A percentile compares a stretch with the other conserved stretches of the same genome.
phyloP scores from a whole-genome alignment of 2,113 vertebrate genomes.

The Oryzias celebensis region DNA sequence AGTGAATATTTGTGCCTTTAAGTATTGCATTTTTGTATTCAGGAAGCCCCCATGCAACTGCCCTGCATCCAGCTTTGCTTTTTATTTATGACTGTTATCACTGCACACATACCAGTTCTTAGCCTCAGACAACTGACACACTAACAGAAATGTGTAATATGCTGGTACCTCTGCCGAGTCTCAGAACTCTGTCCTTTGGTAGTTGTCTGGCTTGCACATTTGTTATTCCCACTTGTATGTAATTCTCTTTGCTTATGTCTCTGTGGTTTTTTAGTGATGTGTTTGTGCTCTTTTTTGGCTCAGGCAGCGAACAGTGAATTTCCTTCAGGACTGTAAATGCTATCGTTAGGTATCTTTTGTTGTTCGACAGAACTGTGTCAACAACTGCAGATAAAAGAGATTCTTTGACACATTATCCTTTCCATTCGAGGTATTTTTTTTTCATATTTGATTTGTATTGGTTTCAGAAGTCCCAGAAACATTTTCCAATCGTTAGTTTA shows the following conservation, averaged over 20 bases:
- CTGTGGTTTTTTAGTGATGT: conserved; percentile 44
- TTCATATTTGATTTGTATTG: conserved; percentile 55
- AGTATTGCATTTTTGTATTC: not conserved
- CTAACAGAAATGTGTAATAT: conserved; percentile 38
- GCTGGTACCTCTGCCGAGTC: conserved; percentile 43
- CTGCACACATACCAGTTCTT: conserved; percentile 9
- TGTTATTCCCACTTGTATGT: conserved; percentile 56
- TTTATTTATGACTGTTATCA: conserved; percentile 28
- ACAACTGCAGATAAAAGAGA: conserved; percentile 66
- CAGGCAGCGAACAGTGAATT: conserved; percentile 56
- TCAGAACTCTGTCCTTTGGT: conserved; percentile 41
- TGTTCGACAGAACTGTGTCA: conserved; percentile 75
- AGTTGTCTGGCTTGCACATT: conserved; percentile 33
- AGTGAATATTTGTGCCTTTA: no score
- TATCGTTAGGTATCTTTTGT: conserved; percentile 71
- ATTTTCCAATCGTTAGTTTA: conserved; percentile 65
- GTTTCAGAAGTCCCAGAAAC: conserved; percentile 64
- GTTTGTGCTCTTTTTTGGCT: conserved; percentile 36
- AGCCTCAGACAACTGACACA: conserved; percentile 21
- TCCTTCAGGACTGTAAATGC: conserved; percentile 71
- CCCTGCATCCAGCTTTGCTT: conserved; percentile 6
- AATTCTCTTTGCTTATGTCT: conserved; percentile 62
- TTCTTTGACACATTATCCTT: conserved; percentile 49
- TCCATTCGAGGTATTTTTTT: conserved; percentile 23
- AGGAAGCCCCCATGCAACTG: not conserved